Conservation (phyloP, 2,797 vertebrate species). For the Gallinago solitaria region DNA sequence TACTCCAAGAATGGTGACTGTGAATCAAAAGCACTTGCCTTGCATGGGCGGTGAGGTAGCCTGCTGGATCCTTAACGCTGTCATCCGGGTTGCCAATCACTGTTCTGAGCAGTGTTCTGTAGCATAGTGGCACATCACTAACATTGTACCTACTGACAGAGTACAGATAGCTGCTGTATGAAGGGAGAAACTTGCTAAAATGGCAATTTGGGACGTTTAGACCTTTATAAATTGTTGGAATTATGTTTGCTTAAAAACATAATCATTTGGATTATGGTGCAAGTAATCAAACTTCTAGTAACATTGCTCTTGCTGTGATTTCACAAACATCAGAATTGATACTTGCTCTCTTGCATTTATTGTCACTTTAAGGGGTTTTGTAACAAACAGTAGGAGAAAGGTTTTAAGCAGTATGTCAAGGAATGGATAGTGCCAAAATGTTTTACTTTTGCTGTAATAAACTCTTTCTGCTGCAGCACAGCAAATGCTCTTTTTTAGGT, state of each 20-base stretch:
- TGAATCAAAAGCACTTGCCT: background rate
- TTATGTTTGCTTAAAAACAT: background rate
- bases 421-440: background rate
- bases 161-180: background rate
- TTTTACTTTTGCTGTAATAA: background rate
- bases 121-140: background rate
- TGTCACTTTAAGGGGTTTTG: background rate
- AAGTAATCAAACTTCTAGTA: background rate
- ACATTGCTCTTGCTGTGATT: background rate
- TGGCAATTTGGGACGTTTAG: rapidly evolving
- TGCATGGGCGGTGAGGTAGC: background rate
- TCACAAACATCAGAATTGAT: background rate
- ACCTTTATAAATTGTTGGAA: background rate
- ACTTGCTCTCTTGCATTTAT: background rate
- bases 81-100: background rate
- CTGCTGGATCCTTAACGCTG: background rate
- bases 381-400: background rate
- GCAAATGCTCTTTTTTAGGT: background rate
- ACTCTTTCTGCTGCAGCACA: background rate
- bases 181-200: background rate
- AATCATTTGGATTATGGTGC: background rate
- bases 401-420: background rate
- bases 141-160: background rate
- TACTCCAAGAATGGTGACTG: background rate
- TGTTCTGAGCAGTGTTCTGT: background rate